These are phyloP conservation scores for Drosophila asahinai DNA, from an alignment of 1,140 invertebrate species.

Conservation along the genomic window DNA sequence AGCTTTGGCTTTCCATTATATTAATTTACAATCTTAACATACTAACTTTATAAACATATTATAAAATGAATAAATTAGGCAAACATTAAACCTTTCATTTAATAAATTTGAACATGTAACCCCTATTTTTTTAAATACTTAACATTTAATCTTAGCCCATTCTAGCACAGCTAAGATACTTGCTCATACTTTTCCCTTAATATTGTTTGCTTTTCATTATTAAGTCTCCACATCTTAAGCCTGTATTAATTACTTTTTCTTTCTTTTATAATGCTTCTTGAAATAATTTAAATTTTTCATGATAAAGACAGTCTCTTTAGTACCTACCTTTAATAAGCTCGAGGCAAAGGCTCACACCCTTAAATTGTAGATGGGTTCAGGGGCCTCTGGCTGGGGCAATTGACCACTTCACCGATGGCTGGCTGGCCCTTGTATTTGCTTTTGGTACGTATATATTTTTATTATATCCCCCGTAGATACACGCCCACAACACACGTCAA, in stretches of 20 bases:
- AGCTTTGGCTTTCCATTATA: too few relatives aligned
- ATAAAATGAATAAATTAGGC: too few relatives aligned
- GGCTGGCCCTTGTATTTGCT: slow-evolving; percentile 28
- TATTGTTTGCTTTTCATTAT: neutral
- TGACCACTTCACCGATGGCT: slow-evolving; percentile 8
- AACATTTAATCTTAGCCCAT: too few relatives aligned
- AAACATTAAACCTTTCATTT: too few relatives aligned
- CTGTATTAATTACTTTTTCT: slow-evolving; percentile 4
- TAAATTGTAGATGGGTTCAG: slow-evolving; percentile 10
- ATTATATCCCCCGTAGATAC: slow-evolving; percentile 33
- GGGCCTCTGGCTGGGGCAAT: slow-evolving; percentile 18
- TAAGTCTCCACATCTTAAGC: neutral
- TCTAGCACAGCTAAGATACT: too few relatives aligned
- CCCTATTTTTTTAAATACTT: too few relatives aligned
- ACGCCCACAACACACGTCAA: slow-evolving; percentile 68
- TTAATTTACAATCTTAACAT: too few relatives aligned
- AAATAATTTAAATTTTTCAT: neutral
- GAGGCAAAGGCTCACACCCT: slow-evolving; percentile 11
- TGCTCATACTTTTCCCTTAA: neutral
- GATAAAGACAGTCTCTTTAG: neutral
- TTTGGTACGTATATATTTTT: slow-evolving; percentile 43
- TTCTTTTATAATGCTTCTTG: slow-evolving; percentile 1
- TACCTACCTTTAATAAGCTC: slow-evolving; percentile 38
- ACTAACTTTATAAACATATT: too few relatives aligned
- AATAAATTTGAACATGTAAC: too few relatives aligned